Conservation (phyloP, 2,888 invertebrate genomes). For the Sycophila texana region DNA sequence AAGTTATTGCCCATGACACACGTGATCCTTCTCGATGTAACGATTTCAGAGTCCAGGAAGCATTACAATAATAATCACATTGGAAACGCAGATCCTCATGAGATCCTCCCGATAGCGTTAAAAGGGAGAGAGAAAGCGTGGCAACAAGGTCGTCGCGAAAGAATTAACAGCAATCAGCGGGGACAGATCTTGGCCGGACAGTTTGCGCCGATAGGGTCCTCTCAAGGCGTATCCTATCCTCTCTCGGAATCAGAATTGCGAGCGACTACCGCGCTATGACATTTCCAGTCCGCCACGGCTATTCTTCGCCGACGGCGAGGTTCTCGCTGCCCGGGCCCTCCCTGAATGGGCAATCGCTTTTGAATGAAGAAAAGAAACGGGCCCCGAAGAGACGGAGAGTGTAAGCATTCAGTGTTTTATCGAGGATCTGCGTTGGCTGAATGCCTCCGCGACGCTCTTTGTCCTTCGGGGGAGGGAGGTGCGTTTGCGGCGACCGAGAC, state of each 20-base stretch:
- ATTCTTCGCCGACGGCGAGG: constrained; percentile 46
- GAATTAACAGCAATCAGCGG: neutral
- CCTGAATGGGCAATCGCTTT: constrained; percentile 58
- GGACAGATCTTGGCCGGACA: constrained; percentile 1
- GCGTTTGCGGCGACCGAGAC: constrained; percentile 58
- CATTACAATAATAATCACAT: constrained; percentile 30
- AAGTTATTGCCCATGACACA: too few relatives aligned
- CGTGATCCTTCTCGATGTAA: neutral
- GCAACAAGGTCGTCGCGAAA: neutral
- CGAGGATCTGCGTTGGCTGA: constrained; percentile 71
- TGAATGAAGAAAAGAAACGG: constrained; percentile 54
- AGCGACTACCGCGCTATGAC: constrained; percentile 62
- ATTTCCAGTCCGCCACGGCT: constrained; percentile 65
- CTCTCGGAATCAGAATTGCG: constrained; percentile 51
- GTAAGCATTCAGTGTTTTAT: constrained; percentile 72
- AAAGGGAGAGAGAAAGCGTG: neutral
- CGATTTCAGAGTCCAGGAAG: constrained; percentile 14
- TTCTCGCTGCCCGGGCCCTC: neutral
- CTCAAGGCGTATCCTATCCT: neutral
- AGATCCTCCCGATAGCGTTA: constrained; percentile 1
- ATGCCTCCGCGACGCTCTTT: constrained; percentile 66
- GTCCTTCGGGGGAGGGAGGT: constrained; percentile 58
- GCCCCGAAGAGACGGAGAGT: constrained; percentile 43
- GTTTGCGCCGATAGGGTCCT: neutral
- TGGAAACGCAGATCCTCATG: constrained; percentile 9